A percentile compares a stretch with the other conserved stretches of the same genome.
Conservation (phyloP, 2,888 invertebrate species). For the Oasisia sp. region DNA sequence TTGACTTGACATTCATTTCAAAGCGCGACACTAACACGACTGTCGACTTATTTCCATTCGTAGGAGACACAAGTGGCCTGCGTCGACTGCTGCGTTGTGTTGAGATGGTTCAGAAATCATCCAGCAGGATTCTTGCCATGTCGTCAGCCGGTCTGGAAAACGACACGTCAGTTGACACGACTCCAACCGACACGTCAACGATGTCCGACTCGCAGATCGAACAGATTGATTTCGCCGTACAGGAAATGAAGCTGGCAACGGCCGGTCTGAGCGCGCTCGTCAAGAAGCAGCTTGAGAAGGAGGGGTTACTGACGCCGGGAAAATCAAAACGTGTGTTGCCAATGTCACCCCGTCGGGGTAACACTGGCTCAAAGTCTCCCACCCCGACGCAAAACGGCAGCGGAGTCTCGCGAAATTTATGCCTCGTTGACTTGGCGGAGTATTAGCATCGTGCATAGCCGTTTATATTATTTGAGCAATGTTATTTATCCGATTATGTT, state of each 20-base stretch:
- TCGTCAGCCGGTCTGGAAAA: background rate
- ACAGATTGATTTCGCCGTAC: slow-evolving; percentile 45
- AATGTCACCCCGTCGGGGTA: background rate
- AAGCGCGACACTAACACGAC: background rate
- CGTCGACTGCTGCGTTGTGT: slow-evolving; percentile 48
- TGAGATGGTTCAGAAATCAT: slow-evolving; percentile 49
- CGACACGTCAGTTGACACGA: background rate
- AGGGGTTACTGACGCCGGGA: background rate
- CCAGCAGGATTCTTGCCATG: slow-evolving; percentile 41
- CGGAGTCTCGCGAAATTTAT: background rate
- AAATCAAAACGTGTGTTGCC: slow-evolving; percentile 6
- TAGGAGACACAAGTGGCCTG: slow-evolving; percentile 35
- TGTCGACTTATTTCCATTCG: background rate
- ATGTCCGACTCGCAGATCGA: slow-evolving; percentile 51
- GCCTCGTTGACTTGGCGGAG: slow-evolving; percentile 4
- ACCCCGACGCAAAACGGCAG: background rate
- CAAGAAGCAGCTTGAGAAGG: background rate
- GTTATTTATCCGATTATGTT: background rate
- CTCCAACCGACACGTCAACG: slow-evolving; percentile 39
- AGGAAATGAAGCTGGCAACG: slow-evolving; percentile 44
- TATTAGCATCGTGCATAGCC: background rate
- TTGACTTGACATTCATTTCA: too few species aligned
- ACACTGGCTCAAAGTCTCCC: background rate
- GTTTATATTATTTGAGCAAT: too few species aligned
- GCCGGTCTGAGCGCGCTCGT: slow-evolving; percentile 32